Evolutionary conservation across 2,888 invertebrate species (phyloP), one percentile per base, ranked within the genome.

Genomic region (Mesorhabditis sp.): DNA sequence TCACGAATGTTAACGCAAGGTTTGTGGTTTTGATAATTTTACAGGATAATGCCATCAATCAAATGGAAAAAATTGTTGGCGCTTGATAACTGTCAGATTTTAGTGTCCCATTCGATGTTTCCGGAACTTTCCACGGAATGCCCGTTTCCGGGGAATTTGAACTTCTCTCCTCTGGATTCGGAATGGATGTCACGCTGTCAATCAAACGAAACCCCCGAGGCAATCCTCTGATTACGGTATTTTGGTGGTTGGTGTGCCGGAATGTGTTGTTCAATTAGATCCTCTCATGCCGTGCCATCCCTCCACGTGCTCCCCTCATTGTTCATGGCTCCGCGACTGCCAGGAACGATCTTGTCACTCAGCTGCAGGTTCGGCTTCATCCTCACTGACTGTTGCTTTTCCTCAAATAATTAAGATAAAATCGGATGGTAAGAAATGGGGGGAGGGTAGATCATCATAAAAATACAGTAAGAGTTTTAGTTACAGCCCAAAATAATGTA

Each of bases 141-240:
- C 5, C 62, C 5, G 66, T 68, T 6, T 62, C 67, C 42, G 45
- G 64, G 7, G 68, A 13, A 15, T 45, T 72, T 44, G 67, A 70
- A 10, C 63, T 72, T 43, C 66, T 62, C 15, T 69, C 72, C 4
- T 13, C 15, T 7, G 42, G 44, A 4, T 65, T 70, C 15, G n/a
- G 45, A 3, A 7, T 72, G 50, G 67, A 70, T 4, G 68, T 72
- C 4, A 44, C 69, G 6, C 62, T 78, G 58, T 45, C 68, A 45
- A 71, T 78, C 10, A 65, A 63, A 10, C 67, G 71, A 58, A 76
- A 78, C 45, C 44, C 61, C 1, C 68, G 72, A 50, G 78, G 78
- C 65, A 78, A 78, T 64, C 78, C 76, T 4, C 70, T 69, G n/a
- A 50, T 50, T 2, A 50, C 58, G 7, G 58, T 50, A 50, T 50